Evolutionary conservation across 1,140 invertebrate genomes (phyloP), one percentile per base, ranked within the genome.

Genomic region (Heliothis subflexa): DNA sequence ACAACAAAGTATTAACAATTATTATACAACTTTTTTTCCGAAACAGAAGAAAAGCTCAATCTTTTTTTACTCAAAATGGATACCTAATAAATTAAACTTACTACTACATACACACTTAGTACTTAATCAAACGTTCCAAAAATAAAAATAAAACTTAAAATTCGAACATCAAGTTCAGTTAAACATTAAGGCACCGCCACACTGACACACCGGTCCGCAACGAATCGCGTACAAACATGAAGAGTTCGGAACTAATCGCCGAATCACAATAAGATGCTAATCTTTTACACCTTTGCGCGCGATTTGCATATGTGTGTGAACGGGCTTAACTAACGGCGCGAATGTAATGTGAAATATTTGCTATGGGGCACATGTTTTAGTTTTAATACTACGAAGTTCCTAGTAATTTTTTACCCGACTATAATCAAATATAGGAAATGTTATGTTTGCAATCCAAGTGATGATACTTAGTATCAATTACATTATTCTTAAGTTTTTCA

Each of bases 261-360:
- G 83, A 87, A 86, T 88, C 89, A 89, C 82, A 92, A 90, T 91
- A 91, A 92, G 89, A 94, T 92, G 88, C 86, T 93, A 94, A 94
- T 94, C 91, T 92, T 88, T 80, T 74, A 90, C 92, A 94, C 91
- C 91, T 94, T 93, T 91, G 25, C 33, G 33, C 14, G 28, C 33
- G n/a, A 91, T 94, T 93, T 88, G 87, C 92, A 94, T 94, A 91
- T 87, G 54, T 80, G 81, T 78, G 82, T 73, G 79, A 80, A 82
- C 57, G 50, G 55, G 64, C 64, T 74, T 74, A 61, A 25, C 45
- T 11, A 57, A 25, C 11, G 45, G 72, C 45, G 50, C 68, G n/a
- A 78, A 80, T 85, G 14, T 16, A 52, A n/a, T 14, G 13, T 52
- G 84, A 86, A 86, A 84, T 87, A 85, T 87, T 87, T 87, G 83